Evolutionary conservation across 2,888 invertebrate species (phyloP).

Genomic region (Sminthurinus aureus): DNA sequence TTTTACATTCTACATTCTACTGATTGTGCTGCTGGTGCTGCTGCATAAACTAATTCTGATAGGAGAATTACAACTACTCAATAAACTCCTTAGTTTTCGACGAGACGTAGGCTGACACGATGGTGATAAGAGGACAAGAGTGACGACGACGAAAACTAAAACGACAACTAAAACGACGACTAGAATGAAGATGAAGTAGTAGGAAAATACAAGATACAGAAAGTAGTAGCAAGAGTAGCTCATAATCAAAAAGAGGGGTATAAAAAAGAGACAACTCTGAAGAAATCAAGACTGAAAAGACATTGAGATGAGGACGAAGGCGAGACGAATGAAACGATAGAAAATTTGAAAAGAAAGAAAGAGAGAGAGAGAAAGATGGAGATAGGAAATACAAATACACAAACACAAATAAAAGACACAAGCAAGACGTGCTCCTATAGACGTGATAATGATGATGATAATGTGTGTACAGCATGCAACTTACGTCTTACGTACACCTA

Average conservation of each 20-base stretch:
- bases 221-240: too few relatives aligned
- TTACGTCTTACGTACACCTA: not conserved
- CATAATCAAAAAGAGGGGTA: too few relatives aligned
- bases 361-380: too few relatives aligned
- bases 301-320: not conserved
- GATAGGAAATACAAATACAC: not conserved
- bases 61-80: too few relatives aligned
- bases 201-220: too few relatives aligned
- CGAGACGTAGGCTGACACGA: not conserved
- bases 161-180: not conserved
- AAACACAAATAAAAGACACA: not conserved
- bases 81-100: not conserved
- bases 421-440: not conserved
- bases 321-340: not conserved
- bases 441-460: not conserved
- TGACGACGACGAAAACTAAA: not conserved
- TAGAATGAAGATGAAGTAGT: too few relatives aligned
- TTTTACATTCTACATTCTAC: too few relatives aligned
- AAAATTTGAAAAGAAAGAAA: not conserved
- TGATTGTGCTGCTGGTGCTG: too few relatives aligned
- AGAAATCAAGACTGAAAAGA: too few relatives aligned
- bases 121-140: not conserved
- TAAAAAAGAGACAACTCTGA: too few relatives aligned
- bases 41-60: too few relatives aligned
- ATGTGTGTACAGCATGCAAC: not conserved